Base-by-base conservation (phyloP, 2,888 invertebrate genomes). In the Hirtodrosophila trivittata region DNA sequence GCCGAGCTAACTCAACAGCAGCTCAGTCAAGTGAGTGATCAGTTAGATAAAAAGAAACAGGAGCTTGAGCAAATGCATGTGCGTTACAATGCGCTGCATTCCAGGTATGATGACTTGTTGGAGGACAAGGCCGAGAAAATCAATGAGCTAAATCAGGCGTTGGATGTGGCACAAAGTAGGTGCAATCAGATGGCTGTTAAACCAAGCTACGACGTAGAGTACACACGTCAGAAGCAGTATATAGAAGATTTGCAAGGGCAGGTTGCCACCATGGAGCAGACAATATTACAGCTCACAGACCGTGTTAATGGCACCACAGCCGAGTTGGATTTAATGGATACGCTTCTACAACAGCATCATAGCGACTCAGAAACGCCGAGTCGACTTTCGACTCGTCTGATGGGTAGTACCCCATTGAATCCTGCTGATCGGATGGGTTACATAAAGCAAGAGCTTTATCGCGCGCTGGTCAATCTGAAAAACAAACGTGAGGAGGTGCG, bases 91-190 rank as follows among this genome's bases (percentile, higher is more conserved):
- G 93, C 94, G 25, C 89, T 93, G 1, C 93, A 94, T 43, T 90
- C 92, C 65, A 93, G 92, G 12, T 93, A 94, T 47, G 94, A 94
- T 77, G 90, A 91, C 2, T 90, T 94, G 65, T 80, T 94, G 37
- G 91, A 93, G 41, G 94, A 94, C 35, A 94, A 94, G 66, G 92
- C 92, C 0, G 91, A 92, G 0, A 93, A 92, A 10, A 93, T 94
- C 58, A 94, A 94, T 87, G 91, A 93, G 38, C 75, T 94, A n/a
- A 93, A 92, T 0, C 89, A 90, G 14, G 93, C 93, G 14, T 75
- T 94, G 41, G 92, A 93, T 64, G 92, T 93, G 4, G 93, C 94
- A 0, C 94, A 94, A 71, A 72, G 88, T 5, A 91, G 91, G 33
- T 92, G 89, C 67, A 89, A 91, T 6, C 90, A 91, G 60, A 66